Base-by-base conservation (phyloP, 2,888 invertebrate species). In the Polietes domitor region DNA sequence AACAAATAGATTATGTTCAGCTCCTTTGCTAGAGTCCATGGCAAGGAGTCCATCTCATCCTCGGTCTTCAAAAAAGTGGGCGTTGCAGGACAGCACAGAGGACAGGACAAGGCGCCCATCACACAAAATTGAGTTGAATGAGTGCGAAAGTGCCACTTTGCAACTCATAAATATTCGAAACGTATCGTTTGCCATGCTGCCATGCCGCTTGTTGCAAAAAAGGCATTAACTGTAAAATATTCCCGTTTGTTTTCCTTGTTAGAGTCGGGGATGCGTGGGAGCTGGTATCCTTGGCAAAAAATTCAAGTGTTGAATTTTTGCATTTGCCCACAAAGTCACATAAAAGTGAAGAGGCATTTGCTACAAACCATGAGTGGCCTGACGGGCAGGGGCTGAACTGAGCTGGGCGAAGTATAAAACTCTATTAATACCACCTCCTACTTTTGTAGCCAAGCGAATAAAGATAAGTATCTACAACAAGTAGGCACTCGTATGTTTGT, bases 81-180 rank as follows among this genome's bases (percentile, higher is more conserved):
- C 68, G 85, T 77, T 76, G 9, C 50, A 72, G 41, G n/a, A n/a
- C 9, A 9, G 70, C n/a, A n/a, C n/a, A 75, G 81, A 72, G 78
- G 76, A 78, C 78, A 80, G 28, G 24, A 19, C 19, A 10, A 70
- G 37, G 32, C 43, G 24, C 43, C 21, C 65, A 76, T 21, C 32
- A 61, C 50, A 65, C 53, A 55, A 80, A 75, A 75, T 80, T 77
- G 77, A 72, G 72, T 79, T 79, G 85, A 83, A 83, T 79, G 81
- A 82, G 82, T 82, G 84, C 83, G 86, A 87, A 89, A 90, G 87
- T 87, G 88, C 87, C 87, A 87, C 89, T 89, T 90, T 88, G 88
- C 87, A 86, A 86, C 87, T 89, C 90, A 90, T 90, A 90, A 90
- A 90, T 90, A 90, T 90, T 90, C 89, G 88, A 58, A 82, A 77